phyloP scores from a whole-genome alignment of 2,888 invertebrate genomes.

The Tenthredo distinguenda region DNA sequence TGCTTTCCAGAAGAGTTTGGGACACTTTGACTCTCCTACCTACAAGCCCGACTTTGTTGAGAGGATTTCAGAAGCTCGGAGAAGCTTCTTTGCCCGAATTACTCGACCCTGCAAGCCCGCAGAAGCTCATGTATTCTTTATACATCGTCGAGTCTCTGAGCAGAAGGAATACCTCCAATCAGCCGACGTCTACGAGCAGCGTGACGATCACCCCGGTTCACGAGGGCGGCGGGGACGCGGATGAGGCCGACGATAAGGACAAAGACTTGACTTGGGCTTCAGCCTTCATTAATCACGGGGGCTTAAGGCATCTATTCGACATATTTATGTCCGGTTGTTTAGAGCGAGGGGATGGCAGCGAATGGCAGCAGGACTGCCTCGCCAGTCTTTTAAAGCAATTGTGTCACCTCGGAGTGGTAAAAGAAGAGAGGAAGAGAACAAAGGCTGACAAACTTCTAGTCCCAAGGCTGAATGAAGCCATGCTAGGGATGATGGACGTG shows the following conservation, averaged over 20 bases:
- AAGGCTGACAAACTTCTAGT: conserved; percentile 84
- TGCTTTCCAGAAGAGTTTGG: conserved; percentile 95
- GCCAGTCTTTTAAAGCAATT: conserved; percentile 92
- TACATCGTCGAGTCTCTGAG: conserved; percentile 92
- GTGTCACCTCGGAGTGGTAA: conserved; percentile 90
- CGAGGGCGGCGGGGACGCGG: conserved; percentile 62
- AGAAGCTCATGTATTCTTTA: conserved; percentile 96
- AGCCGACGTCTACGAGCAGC: conserved; percentile 57
- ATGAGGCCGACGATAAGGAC: conserved; percentile 64
- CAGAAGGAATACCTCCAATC: conserved; percentile 67
- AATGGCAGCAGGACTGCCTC: conserved; percentile 97
- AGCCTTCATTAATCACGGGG: conserved; percentile 92
- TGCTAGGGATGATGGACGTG: conserved; percentile 92
- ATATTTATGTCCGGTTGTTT: conserved; percentile 92
- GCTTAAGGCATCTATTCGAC: conserved; percentile 92
- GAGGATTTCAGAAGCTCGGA: conserved; percentile 89
- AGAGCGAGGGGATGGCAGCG: conserved; percentile 87
- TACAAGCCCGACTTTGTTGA: conserved; percentile 91
- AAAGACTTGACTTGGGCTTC: conserved; percentile 83
- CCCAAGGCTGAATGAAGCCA: conserved; percentile 86
- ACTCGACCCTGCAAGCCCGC: conserved; percentile 93
- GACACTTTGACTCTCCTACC: conserved; percentile 95
- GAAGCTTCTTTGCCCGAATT: conserved; percentile 86
- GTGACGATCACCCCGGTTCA: conserved; percentile 59
- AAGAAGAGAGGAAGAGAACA: conserved; percentile 76